phyloP scores from a whole-genome alignment of 2,113 vertebrate genomes.

The Calypte anna region DNA sequence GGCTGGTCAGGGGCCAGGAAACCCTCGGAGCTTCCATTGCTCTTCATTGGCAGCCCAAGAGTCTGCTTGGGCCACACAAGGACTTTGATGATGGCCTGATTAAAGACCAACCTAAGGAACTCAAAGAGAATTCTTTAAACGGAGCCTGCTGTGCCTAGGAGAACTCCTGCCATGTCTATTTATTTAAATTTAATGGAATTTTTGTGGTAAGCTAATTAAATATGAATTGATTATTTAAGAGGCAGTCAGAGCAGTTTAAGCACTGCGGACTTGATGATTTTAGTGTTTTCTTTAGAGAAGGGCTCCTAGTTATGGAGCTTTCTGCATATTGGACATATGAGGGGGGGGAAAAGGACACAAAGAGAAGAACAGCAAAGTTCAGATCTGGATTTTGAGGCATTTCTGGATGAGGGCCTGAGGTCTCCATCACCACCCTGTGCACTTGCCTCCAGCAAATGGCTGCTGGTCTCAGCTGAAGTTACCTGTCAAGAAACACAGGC shows the following conservation, averaged over 20 bases:
- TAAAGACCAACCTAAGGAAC: slow-evolving; percentile 51
- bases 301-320: neutral
- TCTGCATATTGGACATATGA: neutral
- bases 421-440: neutral
- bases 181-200: slow-evolving; percentile 69
- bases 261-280: slow-evolving; percentile 54
- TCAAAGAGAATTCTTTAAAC: slow-evolving; percentile 64
- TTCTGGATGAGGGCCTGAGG: neutral
- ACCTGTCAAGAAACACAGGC: neutral
- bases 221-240: slow-evolving; percentile 69
- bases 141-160: slow-evolving; percentile 47
- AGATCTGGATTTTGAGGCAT: fast-evolving
- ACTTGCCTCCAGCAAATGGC: neutral
- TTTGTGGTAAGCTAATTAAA: slow-evolving; percentile 69
- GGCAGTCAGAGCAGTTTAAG: slow-evolving; percentile 64
- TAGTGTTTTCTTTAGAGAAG: slow-evolving; percentile 46
- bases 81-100: slow-evolving; percentile 24
- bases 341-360: too few species aligned
- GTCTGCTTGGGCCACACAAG: slow-evolving; percentile 42
- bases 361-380: neutral
- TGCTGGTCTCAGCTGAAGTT: neutral
- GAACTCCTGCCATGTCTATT: slow-evolving; percentile 69
- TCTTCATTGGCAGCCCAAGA: neutral
- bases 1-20: neutral
- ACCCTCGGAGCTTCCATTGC: neutral